phyloP scores from a whole-genome alignment of 2,113 vertebrate species.

The Dinomys branickii region DNA sequence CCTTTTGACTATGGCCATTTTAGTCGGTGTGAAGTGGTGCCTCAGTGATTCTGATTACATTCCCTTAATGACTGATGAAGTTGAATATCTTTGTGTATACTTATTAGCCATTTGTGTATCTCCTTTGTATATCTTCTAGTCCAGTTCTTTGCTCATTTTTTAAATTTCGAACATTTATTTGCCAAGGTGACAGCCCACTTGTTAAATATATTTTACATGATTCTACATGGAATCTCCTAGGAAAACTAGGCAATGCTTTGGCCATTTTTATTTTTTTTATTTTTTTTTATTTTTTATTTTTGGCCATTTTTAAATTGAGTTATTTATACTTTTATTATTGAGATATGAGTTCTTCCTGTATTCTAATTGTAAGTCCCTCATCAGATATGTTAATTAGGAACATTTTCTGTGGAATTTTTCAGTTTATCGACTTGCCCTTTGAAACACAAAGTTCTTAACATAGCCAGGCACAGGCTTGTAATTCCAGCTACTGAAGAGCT shows the following conservation, averaged over 20 bases:
- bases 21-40: background rate
- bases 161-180: background rate
- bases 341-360: background rate
- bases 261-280: background rate
- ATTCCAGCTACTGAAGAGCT: background rate
- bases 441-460: background rate
- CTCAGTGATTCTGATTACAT: background rate
- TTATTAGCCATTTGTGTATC: background rate
- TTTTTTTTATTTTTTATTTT: no score
- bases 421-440: background rate
- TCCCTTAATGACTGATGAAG: background rate
- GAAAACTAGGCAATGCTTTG: background rate
- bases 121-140: background rate
- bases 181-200: background rate
- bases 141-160: background rate
- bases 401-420: background rate
- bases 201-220: background rate
- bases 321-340: constrained; percentile 12
- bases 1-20: background rate
- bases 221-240: background rate
- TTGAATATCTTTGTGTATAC: background rate
- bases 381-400: constrained; percentile 7
- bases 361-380: background rate
- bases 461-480: background rate
- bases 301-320: background rate